Evolutionary conservation across 2,113 vertebrate genomes (phyloP).

Genomic region (Trinectes maculatus): DNA sequence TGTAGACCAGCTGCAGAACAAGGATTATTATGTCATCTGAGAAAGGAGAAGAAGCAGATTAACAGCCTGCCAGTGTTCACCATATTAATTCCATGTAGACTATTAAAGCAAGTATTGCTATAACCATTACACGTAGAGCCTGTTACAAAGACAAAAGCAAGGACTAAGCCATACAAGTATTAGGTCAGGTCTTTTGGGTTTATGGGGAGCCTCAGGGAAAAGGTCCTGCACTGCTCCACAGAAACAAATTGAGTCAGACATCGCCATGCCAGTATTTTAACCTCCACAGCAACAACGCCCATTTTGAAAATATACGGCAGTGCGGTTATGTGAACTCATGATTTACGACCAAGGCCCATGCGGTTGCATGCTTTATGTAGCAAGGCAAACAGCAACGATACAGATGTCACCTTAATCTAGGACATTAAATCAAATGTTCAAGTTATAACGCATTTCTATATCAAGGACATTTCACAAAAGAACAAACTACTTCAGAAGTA

Average conservation of each 20-base stretch:
- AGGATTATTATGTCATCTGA: not conserved
- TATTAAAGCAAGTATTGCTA: slow-evolving; percentile 3
- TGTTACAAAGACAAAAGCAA: slow-evolving; percentile 10
- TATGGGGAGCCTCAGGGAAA: slow-evolving; percentile 12
- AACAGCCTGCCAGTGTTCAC: not conserved
- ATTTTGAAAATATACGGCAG: not conserved
- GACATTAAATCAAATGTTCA: not conserved
- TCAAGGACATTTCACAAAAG: not conserved
- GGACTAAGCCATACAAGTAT: slow-evolving; percentile 9
- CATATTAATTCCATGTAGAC: slow-evolving; percentile 4
- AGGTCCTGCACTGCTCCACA: slow-evolving; percentile 2
- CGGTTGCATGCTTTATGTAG: not conserved
- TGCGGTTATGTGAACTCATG: not conserved
- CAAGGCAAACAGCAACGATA: not conserved
- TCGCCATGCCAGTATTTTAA: not conserved
- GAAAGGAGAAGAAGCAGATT: not conserved
- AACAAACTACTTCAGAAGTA: not conserved
- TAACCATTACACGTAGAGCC: not conserved
- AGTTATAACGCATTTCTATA: not conserved
- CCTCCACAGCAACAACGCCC: not conserved
- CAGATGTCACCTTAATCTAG: not conserved
- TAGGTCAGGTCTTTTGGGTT: slow-evolving; percentile 30
- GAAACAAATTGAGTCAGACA: slow-evolving; percentile 27
- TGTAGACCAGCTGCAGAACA: not conserved
- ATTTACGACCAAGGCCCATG: not conserved